These are phyloP conservation scores for Nephrocerus scutellatus DNA, from an alignment of 2,888 invertebrate species.

Conservation along the genomic window DNA sequence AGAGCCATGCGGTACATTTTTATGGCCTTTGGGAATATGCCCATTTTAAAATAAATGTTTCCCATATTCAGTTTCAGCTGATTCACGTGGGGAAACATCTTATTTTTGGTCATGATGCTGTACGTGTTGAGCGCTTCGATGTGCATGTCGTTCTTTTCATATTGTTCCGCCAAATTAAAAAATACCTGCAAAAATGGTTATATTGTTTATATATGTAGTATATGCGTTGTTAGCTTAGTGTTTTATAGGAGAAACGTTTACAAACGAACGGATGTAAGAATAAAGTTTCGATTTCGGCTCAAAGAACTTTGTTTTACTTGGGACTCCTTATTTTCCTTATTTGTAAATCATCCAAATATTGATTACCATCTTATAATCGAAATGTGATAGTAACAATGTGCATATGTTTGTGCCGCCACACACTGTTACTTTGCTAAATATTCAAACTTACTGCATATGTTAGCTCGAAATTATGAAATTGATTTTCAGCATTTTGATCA, in stretches of 20 bases:
- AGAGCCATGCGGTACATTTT: conserved; percentile 98
- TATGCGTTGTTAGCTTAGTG: too few relatives aligned
- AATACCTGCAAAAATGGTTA: conserved; percentile 61
- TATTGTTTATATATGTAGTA: too few relatives aligned
- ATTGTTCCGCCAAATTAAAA: conserved; percentile 93
- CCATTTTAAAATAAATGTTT: conserved; percentile 93
- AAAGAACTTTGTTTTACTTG: too few relatives aligned
- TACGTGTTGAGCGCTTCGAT: conserved; percentile 95
- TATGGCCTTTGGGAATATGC: conserved; percentile 86
- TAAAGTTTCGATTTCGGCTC: too few relatives aligned
- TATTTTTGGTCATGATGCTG: conserved; percentile 87
- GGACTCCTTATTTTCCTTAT: too few relatives aligned
- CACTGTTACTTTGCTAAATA: background rate
- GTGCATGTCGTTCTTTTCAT: conserved; percentile 88
- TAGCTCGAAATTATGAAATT: conserved; percentile 88
- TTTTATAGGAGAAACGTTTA: too few relatives aligned
- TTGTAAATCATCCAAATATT: too few relatives aligned
- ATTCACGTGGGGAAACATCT: conserved; percentile 88
- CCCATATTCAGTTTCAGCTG: conserved; percentile 96
- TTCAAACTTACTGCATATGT: conserved; percentile 74
- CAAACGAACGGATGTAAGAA: too few relatives aligned
- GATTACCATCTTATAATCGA: too few relatives aligned
- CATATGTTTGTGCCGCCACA: too few relatives aligned
- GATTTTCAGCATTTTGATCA: conserved; percentile 83
- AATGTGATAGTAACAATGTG: too few relatives aligned